These are phyloP conservation scores for Emys orbicularis DNA, from an alignment of 2,797 vertebrate species.

Conservation along the genomic window DNA sequence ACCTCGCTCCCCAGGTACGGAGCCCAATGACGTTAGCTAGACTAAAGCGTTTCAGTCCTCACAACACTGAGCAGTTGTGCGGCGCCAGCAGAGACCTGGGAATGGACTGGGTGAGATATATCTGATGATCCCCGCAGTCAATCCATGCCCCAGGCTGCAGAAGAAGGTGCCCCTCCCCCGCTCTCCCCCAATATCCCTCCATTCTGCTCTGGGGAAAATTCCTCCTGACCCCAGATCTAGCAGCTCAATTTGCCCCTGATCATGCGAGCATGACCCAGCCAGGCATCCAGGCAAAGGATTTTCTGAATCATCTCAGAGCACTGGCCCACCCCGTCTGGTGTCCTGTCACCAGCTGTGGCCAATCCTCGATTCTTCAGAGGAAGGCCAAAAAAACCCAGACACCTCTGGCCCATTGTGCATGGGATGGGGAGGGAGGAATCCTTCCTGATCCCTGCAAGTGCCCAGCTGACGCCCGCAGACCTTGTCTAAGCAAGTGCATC, in stretches of 20 bases:
- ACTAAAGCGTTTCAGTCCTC: neutral
- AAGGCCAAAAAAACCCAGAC: too few species aligned
- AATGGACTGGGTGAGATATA: neutral
- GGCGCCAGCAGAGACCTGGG: neutral
- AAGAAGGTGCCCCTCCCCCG: neutral
- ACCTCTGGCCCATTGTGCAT: too few species aligned
- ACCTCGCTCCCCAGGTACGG: neutral
- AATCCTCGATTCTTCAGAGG: too few species aligned
- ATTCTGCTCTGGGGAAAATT: neutral
- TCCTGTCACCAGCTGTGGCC: too few species aligned
- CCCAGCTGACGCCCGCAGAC: too few species aligned
- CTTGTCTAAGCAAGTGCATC: too few species aligned
- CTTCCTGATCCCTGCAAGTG: too few species aligned
- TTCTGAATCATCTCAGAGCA: neutral
- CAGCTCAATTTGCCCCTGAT: neutral
- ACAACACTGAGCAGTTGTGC: neutral
- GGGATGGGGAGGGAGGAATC: too few species aligned
- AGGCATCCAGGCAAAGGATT: neutral
- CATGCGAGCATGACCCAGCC: neutral
- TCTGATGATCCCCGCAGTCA: neutral
- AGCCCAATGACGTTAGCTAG: too few species aligned
- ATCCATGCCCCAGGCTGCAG: too few species aligned
- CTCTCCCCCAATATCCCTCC: neutral
- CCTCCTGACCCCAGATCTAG: neutral
- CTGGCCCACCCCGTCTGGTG: neutral